These are phyloP conservation scores for Sapajus apella DNA, from an alignment of 2,113 vertebrate species.

Conservation along the genomic window DNA sequence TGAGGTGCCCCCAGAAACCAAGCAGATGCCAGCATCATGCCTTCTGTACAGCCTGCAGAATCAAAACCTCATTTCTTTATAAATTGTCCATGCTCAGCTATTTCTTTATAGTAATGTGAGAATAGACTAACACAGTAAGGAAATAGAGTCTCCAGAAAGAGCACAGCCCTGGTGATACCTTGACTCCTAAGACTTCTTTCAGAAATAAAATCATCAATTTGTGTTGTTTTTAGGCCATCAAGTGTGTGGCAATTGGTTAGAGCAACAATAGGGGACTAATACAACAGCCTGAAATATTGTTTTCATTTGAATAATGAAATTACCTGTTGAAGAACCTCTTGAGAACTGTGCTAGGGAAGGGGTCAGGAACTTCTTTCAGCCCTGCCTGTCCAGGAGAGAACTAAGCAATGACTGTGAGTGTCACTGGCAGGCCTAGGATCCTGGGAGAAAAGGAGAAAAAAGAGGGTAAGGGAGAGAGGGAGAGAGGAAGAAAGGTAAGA, in stretches of 20 bases:
- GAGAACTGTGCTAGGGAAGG: neutral
- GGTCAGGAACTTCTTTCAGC: neutral
- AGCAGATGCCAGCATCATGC: too few relatives aligned
- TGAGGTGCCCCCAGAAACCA: too few relatives aligned
- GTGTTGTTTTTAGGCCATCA: neutral
- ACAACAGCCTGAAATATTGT: neutral
- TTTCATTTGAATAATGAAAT: slow-evolving; percentile 22
- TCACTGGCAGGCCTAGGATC: neutral
- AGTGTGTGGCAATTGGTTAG: neutral
- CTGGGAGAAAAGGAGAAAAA: neutral
- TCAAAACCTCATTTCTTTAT: too few relatives aligned
- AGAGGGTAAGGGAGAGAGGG: too few relatives aligned
- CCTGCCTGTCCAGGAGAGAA: neutral
- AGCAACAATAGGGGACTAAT: neutral
- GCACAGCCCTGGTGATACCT: neutral
- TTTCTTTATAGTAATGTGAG: too few relatives aligned
- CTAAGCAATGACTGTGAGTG: neutral
- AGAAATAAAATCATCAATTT: neutral
- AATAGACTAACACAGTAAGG: neutral
- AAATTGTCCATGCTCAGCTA: too few relatives aligned
- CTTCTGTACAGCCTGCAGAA: too few relatives aligned
- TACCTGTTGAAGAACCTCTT: neutral
- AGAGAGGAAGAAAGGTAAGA: neutral
- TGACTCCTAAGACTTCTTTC: neutral
- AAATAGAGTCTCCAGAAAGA: neutral